phyloP scores from a whole-genome alignment of 2,113 vertebrate species.

The Sinocyclocheilus maitianheensis region DNA sequence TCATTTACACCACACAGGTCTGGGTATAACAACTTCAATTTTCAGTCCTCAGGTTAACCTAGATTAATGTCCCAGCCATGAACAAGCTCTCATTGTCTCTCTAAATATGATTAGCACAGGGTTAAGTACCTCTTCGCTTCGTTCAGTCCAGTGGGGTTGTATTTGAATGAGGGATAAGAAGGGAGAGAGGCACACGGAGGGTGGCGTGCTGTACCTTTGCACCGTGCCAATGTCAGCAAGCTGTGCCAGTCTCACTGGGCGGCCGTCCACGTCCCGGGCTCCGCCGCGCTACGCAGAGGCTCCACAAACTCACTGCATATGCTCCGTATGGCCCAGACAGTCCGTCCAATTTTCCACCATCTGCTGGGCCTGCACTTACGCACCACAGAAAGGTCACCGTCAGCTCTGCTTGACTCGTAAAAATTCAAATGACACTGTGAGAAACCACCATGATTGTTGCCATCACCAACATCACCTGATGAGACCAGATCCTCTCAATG shows the following conservation, averaged over 20 bases:
- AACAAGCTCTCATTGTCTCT: slow-evolving; percentile 37
- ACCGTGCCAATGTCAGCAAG: slow-evolving; percentile 60
- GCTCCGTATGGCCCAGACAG: slow-evolving; percentile 73
- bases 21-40: not conserved
- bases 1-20: not conserved
- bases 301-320: slow-evolving; percentile 75
- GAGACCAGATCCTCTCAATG: slow-evolving; percentile 41
- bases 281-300: slow-evolving; percentile 63
- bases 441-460: slow-evolving; percentile 41
- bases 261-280: slow-evolving; percentile 65
- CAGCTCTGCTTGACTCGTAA: slow-evolving; percentile 55
- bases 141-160: slow-evolving; percentile 33
- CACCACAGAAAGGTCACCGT: slow-evolving; percentile 65
- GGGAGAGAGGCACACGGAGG: slow-evolving; percentile 50
- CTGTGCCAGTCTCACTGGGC: slow-evolving; percentile 71
- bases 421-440: slow-evolving; percentile 51
- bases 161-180: slow-evolving; percentile 56
- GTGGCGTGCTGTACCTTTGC: slow-evolving; percentile 55
- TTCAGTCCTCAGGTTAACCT: slow-evolving; percentile 13
- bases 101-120: slow-evolving; percentile 38
- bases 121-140: slow-evolving; percentile 48
- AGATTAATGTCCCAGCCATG: slow-evolving; percentile 25
- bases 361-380: slow-evolving; percentile 71
- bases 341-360: slow-evolving; percentile 77
- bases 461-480: slow-evolving; percentile 34